These are phyloP conservation scores for Drosophila cardini DNA, from an alignment of 1,140 invertebrate species.

Conservation along the genomic window DNA sequence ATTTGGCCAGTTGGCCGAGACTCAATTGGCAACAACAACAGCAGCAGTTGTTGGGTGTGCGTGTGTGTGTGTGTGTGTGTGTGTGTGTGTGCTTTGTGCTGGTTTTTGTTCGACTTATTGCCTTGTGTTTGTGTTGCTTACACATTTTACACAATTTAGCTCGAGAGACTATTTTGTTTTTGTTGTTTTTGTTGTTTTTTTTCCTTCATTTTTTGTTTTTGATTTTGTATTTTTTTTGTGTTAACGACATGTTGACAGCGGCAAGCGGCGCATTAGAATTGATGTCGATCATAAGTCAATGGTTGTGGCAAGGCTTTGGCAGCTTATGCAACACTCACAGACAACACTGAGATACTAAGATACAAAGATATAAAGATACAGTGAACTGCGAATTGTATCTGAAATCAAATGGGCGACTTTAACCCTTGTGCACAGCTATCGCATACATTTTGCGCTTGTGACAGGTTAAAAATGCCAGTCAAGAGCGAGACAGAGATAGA, in stretches of 20 bases:
- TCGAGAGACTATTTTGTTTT: constrained; percentile 19
- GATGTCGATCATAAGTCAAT: constrained; percentile 83
- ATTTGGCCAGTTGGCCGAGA: constrained; percentile 31
- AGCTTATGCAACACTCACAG: constrained; percentile 50
- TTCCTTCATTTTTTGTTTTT: constrained; percentile 25
- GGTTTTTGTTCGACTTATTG: constrained; percentile 37
- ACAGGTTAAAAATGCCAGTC: constrained; percentile 67
- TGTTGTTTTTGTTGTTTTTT: constrained; percentile 17
- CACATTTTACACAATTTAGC: constrained; percentile 30
- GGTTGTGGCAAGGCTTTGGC: constrained; percentile 71
- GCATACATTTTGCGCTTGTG: constrained; percentile 39
- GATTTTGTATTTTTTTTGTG: constrained; percentile 42
- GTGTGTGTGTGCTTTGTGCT: constrained; percentile 1
- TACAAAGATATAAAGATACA: neutral
- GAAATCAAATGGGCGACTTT: constrained; percentile 61
- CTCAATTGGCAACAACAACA: constrained; percentile 17
- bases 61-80: constrained; percentile 6
- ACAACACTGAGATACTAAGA: neutral
- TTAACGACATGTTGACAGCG: constrained; percentile 82
- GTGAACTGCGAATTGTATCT: neutral
- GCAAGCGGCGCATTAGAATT: constrained; percentile 78
- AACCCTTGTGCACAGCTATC: constrained; percentile 61
- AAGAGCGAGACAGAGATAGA: neutral
- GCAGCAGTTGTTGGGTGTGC: constrained; percentile 15
- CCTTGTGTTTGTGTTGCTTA: constrained; percentile 9